A percentile compares a stretch with the other conserved stretches of the same genome.
phyloP scores from a whole-genome alignment of 2,113 vertebrate genomes.

The cat (Felis catus) region DNA sequence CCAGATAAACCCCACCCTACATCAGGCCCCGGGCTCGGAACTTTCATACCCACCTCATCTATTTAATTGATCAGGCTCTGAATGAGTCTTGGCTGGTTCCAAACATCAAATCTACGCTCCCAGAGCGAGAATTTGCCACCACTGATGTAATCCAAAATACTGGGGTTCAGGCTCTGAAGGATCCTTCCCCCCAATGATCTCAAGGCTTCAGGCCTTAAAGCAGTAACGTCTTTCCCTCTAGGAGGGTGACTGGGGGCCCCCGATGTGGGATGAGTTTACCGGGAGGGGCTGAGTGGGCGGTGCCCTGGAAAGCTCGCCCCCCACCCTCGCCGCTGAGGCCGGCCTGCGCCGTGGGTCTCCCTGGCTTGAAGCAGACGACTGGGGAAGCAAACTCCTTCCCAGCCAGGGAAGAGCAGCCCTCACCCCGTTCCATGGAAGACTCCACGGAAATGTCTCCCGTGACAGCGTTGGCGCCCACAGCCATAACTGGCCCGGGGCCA shows the following conservation, averaged over 20 bases:
- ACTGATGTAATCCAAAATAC: not conserved
- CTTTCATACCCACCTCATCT: not conserved
- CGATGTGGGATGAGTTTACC: not conserved
- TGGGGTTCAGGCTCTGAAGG: not conserved
- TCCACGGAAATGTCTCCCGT: constrained; percentile 1
- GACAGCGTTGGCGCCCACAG: not conserved
- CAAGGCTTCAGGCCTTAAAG: not conserved
- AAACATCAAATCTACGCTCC: not conserved
- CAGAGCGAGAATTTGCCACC: not conserved
- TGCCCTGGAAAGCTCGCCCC: not conserved
- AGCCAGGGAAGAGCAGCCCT: not conserved
- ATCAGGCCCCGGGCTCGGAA: not conserved
- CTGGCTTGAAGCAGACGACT: not conserved
- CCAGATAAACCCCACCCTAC: not conserved
- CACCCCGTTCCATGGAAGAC: not conserved
- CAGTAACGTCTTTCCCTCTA: not conserved
- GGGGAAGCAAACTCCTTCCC: not conserved
- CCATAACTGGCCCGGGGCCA: not conserved
- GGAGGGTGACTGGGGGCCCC: not conserved
- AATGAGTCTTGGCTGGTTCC: not conserved
- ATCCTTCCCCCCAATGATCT: not conserved
- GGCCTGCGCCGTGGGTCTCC: not conserved
- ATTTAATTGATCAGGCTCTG: not conserved
- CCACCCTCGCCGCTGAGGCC: not conserved
- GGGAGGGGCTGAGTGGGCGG: not conserved